phyloP scores from a whole-genome alignment of 1,140 invertebrate species.

The Macrobrachium rosenbergii region DNA sequence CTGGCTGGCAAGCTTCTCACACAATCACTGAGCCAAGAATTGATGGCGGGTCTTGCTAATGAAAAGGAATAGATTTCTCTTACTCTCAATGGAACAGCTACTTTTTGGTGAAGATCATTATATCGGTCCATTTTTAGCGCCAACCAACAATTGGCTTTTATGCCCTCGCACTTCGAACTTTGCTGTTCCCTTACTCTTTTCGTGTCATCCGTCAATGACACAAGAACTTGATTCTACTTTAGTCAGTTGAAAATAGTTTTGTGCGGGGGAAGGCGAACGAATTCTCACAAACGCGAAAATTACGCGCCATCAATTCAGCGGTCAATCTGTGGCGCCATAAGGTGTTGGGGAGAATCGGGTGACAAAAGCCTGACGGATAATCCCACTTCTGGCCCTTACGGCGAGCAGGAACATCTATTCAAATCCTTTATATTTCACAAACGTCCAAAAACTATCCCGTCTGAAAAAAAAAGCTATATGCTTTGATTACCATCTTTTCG shows the following conservation, averaged over 20 bases:
- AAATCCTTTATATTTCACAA: conserved; percentile 9
- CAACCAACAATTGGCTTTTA: not conserved
- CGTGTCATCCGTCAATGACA: too few relatives aligned
- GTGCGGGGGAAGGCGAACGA: too few relatives aligned
- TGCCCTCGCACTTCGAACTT: not conserved
- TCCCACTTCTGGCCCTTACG: conserved; percentile 14
- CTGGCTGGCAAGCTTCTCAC: conserved; percentile 9
- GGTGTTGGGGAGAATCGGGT: conserved; percentile 11
- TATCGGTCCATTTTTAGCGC: not conserved
- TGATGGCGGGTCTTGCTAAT: conserved; percentile 18
- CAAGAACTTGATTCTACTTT: too few relatives aligned
- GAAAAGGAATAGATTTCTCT: conserved; percentile 29
- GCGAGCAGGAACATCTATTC: not conserved
- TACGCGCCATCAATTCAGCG: not conserved
- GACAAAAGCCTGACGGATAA: conserved; percentile 18
- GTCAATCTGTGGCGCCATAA: conserved; percentile 17
- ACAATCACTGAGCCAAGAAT: conserved; percentile 15
- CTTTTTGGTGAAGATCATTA: conserved; percentile 17
- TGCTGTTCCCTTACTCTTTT: too few relatives aligned
- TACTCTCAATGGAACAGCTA: not conserved
- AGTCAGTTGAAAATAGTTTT: too few relatives aligned
- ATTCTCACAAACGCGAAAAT: not conserved
- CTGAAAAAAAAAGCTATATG: too few relatives aligned
- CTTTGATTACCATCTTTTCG: too few relatives aligned
- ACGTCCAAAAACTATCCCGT: too few relatives aligned